Base-by-base conservation (phyloP, 2,113 vertebrate genomes). In the Nansenia antarctica region DNA sequence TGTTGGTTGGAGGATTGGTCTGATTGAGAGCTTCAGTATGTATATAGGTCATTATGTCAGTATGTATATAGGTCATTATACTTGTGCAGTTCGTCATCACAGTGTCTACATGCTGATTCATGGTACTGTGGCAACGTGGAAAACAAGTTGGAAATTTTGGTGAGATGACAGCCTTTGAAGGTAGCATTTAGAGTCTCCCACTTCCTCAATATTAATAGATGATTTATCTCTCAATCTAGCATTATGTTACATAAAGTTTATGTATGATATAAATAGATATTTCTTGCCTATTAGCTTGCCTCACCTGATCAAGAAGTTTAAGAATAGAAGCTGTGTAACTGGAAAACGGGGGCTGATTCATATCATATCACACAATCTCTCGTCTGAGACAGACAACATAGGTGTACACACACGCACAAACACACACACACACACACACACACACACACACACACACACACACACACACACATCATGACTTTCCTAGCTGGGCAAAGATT, bases 351-450 rank as follows among this genome's bases (percentile, higher is more conserved):
- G n/a, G n/a, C n/a, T 22, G 24, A 27, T 9, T 60, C 60, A 82
- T 85, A 86, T 88, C 87, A 64, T n/a, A n/a, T 14, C 30, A 78
- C 85, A 81, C 80, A 1, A 88, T 87, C 82, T 81, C 1, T 72
- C 31, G n/a, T 45, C 2, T 55, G 9, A 39, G 9, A 4, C 35
- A 37, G 8, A 37, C 35, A n/a, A 39, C 14, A 15, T 42, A 42
- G 11, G 37, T 42, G 8, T 15, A 42, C 15, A 42, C 14, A 15
- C 37, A 42, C 37, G 34, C 35, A 12, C 37, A 1, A 9, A 14
- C 37, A 42, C 37, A 42, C 37, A 14, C 12, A 42, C 47, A 52
- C 49, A 52, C 49, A 52, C 49, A 52, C 20, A 20, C 2, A 20
- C 49, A 11, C 20, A 20, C 20, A 52, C 9, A 8, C 20, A 3